Percentiles rank a stretch among this genome's conserved stretches.
Evolutionary conservation across 2,888 invertebrate species (phyloP).

Genomic region (Agriopis aurantiaria): DNA sequence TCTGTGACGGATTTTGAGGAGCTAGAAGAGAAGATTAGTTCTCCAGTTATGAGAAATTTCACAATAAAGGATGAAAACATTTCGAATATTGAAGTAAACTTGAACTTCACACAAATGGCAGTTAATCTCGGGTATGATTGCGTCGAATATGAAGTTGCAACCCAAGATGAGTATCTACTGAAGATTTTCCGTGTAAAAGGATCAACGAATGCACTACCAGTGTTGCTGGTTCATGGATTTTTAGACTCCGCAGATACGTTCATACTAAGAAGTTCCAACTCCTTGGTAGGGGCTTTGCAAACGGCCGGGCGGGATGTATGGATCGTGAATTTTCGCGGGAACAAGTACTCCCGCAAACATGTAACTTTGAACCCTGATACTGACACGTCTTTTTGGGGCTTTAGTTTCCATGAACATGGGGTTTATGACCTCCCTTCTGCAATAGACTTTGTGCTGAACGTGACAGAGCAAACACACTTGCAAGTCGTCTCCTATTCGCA

Average conservation of each 20-base stretch:
- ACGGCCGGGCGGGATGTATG: conserved; percentile 74
- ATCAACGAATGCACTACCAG: conserved; percentile 33
- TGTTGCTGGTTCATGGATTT: conserved; percentile 54
- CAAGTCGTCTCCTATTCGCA: conserved; percentile 34
- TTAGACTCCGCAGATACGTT: conserved; percentile 50
- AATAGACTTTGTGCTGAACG: conserved; percentile 33
- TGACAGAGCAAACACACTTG: conserved; percentile 19
- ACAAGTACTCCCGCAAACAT: conserved; percentile 38
- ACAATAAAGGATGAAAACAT: neutral
- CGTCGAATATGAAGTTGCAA: conserved; percentile 43
- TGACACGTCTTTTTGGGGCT: conserved; percentile 34
- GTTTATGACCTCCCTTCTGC: conserved; percentile 32
- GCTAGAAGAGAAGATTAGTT: neutral
- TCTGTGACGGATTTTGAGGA: neutral
- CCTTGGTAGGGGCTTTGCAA: conserved; percentile 59
- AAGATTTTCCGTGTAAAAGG: conserved; percentile 51
- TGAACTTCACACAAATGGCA: conserved; percentile 27
- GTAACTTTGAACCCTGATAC: conserved; percentile 35
- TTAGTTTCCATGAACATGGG: conserved; percentile 38
- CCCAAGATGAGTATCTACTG: conserved; percentile 54
- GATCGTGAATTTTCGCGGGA: conserved; percentile 36
- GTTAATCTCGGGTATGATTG: conserved; percentile 9
- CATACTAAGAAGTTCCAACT: conserved; percentile 51
- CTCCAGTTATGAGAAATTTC: conserved; percentile 5
- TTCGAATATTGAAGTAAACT: neutral